phyloP scores from a whole-genome alignment of 2,888 invertebrate genomes.

The Yponomeuta malinellus region DNA sequence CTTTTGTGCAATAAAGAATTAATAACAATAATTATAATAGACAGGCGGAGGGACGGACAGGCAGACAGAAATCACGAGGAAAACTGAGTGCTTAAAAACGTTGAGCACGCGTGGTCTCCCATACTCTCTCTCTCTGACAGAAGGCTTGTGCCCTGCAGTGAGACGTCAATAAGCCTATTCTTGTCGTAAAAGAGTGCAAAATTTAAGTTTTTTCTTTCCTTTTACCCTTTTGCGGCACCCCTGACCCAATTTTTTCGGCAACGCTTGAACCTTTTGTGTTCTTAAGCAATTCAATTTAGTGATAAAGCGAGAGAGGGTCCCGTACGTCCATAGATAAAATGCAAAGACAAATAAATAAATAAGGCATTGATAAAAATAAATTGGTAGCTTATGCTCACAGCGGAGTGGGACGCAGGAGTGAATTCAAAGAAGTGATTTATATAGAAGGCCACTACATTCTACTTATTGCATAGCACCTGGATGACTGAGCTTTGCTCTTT shows the following conservation, averaged over 20 bases:
- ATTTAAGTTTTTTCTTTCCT: background rate
- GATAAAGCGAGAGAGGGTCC: slow-evolving; percentile 34
- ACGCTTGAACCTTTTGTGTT: slow-evolving; percentile 40
- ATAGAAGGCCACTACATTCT: background rate
- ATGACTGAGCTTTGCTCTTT: too few relatives aligned
- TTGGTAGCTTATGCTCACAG: background rate
- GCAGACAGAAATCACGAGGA: too few relatives aligned
- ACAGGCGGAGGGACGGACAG: too few relatives aligned
- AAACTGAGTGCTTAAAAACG: too few relatives aligned
- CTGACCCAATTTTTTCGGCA: slow-evolving; percentile 32
- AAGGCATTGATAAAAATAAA: slow-evolving; percentile 10
- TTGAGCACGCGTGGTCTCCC: too few relatives aligned
- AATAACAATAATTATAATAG: too few relatives aligned
- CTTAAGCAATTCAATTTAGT: slow-evolving; percentile 62
- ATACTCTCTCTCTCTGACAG: too few relatives aligned
- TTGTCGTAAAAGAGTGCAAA: too few relatives aligned
- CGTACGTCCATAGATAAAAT: slow-evolving; percentile 9
- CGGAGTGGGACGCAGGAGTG: background rate
- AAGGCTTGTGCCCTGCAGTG: too few relatives aligned
- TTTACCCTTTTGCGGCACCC: slow-evolving; percentile 26
- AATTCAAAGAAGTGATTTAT: background rate
- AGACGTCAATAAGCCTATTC: too few relatives aligned
- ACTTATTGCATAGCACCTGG: background rate
- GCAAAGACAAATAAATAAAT: slow-evolving; percentile 13
- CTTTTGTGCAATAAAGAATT: too few relatives aligned